phyloP scores from a whole-genome alignment of 2,888 invertebrate species.

The Polylopha cassiicola region DNA sequence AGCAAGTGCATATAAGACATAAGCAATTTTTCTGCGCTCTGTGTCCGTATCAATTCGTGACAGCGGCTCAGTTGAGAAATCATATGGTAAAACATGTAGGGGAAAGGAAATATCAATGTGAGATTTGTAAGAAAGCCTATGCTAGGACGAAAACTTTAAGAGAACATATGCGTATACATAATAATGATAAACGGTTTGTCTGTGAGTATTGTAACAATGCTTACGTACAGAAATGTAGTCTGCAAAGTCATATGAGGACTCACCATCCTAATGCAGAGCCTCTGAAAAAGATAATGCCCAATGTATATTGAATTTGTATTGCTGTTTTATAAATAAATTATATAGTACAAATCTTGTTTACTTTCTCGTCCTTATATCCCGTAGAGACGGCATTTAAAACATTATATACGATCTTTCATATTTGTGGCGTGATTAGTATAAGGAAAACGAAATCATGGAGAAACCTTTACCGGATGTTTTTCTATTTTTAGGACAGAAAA shows the following conservation, averaged over 20 bases:
- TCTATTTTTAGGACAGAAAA: constrained; percentile 73
- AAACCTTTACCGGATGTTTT: constrained; percentile 62
- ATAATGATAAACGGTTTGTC: constrained; percentile 61
- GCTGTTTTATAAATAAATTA: constrained; percentile 12
- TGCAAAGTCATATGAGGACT: constrained; percentile 57
- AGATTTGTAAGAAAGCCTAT: constrained; percentile 64
- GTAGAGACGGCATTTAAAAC: no score
- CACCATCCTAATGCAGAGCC: constrained; percentile 52
- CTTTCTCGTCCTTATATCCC: constrained; percentile 13
- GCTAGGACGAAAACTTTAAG: constrained; percentile 49
- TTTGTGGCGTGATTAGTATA: no score
- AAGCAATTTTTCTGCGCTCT: constrained; percentile 48
- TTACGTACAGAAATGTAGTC: constrained; percentile 64
- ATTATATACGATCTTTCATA: no score
- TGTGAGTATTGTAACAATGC: constrained; percentile 60
- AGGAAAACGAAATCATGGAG: no score
- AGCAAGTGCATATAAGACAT: constrained; percentile 52
- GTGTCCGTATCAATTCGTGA: constrained; percentile 52
- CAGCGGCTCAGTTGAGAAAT: constrained; percentile 44
- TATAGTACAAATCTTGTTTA: constrained; percentile 16
- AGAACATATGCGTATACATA: constrained; percentile 62
- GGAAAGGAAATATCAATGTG: constrained; percentile 55
- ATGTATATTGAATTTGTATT: constrained; percentile 24
- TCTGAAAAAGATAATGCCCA: constrained; percentile 29
- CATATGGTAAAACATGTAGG: constrained; percentile 57